These are phyloP conservation scores for Trachelus tabidus DNA, from an alignment of 2,888 invertebrate genomes.

Conservation along the genomic window DNA sequence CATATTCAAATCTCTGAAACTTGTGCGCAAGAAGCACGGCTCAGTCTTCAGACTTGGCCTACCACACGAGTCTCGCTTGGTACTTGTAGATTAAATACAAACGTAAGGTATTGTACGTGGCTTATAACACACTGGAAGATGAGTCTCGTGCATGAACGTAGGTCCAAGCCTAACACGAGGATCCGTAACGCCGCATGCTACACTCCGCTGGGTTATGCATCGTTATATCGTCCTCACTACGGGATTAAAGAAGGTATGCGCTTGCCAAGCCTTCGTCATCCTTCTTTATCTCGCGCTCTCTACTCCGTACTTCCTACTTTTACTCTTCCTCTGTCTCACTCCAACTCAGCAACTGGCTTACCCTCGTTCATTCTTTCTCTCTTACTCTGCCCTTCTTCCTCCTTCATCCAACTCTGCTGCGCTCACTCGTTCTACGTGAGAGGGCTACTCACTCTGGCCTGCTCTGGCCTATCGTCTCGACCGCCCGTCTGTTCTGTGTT, in stretches of 20 bases:
- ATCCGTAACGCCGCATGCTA: neutral
- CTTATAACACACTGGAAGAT: neutral
- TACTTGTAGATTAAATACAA: neutral
- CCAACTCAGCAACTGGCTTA: slow-evolving; percentile 1
- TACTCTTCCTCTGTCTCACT: slow-evolving; percentile 11
- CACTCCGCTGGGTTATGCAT: neutral
- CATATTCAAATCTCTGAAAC: neutral
- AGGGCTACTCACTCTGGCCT: neutral
- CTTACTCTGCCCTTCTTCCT: slow-evolving; percentile 5
- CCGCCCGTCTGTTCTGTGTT: slow-evolving; percentile 8
- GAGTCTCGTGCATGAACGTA: neutral
- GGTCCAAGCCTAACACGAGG: neutral
- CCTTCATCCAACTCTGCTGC: slow-evolving; percentile 7
- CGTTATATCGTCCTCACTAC: slow-evolving; percentile 9
- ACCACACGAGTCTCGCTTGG: neutral
- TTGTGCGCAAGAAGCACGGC: neutral
- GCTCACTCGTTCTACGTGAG: neutral
- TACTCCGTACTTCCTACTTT: slow-evolving; percentile 16
- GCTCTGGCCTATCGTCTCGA: neutral
- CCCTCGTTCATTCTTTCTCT: slow-evolving; percentile 4
- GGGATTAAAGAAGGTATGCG: slow-evolving; percentile 27
- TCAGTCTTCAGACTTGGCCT: neutral
- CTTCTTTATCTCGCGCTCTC: slow-evolving; percentile 17
- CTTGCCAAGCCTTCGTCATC: slow-evolving; percentile 27
- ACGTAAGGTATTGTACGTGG: neutral